A percentile compares a stretch with the other conserved stretches of the same genome.
phyloP scores from a whole-genome alignment of 1,140 invertebrate species.

The Drosophila auraria region DNA sequence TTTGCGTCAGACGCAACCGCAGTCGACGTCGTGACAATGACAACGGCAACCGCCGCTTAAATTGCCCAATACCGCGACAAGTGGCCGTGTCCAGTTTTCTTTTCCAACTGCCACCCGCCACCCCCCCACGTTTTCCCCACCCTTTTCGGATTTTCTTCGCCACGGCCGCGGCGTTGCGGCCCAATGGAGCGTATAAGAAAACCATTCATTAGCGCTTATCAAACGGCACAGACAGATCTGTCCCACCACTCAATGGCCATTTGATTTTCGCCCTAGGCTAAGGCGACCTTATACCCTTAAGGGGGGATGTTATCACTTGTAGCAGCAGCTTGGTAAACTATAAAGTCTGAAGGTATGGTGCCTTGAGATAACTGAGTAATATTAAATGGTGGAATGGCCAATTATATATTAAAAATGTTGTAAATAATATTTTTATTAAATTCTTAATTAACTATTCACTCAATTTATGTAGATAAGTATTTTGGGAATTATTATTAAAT shows the following conservation, averaged over 20 bases:
- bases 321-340: not conserved
- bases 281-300: constrained; percentile 23
- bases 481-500: no score
- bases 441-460: no score
- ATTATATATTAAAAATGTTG: no score
- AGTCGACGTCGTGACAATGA: constrained; percentile 72
- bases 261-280: constrained; percentile 76
- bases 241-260: constrained; percentile 66
- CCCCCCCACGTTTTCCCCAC: constrained; percentile 7
- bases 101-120: constrained; percentile 18
- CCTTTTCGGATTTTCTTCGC: constrained; percentile 31
- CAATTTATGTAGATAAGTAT: no score
- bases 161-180: constrained; percentile 33
- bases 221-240: constrained; percentile 65
- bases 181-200: constrained; percentile 81
- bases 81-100: constrained; percentile 59
- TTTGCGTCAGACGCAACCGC: constrained; percentile 73
- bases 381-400: no score
- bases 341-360: not conserved
- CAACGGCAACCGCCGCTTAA: constrained; percentile 80
- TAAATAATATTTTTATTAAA: no score
- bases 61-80: constrained; percentile 82
- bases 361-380: not conserved
- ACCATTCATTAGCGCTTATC: constrained; percentile 83
- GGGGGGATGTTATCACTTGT: not conserved